Evolutionary conservation across 2,113 vertebrate species (phyloP).

Genomic region (Leptocoma aspasia): DNA sequence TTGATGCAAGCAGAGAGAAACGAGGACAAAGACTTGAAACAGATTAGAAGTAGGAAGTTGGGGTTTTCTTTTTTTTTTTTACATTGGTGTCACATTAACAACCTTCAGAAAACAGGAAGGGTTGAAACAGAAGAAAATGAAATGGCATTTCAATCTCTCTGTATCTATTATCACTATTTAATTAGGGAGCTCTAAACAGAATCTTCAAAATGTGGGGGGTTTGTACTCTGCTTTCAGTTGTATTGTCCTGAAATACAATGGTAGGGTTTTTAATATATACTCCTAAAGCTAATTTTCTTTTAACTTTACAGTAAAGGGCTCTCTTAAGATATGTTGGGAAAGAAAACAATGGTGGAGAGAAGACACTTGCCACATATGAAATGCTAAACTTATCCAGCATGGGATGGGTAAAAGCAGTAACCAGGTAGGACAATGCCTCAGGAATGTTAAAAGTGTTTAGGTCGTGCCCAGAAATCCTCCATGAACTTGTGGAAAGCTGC

Average conservation of each 20-base stretch:
- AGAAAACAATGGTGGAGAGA: not conserved
- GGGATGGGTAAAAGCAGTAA: not conserved
- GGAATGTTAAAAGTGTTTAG: not conserved
- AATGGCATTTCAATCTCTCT: not conserved
- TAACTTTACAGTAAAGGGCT: not conserved
- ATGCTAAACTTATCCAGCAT: not conserved
- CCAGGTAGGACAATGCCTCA: not conserved
- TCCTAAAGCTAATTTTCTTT: not conserved
- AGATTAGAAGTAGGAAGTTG: slow-evolving; percentile 71
- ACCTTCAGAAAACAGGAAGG: slow-evolving; percentile 74
- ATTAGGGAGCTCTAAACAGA: not conserved
- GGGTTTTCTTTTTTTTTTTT: not conserved
- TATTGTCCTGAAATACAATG: not conserved
- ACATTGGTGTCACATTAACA: slow-evolving; percentile 34
- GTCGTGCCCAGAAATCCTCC: not conserved
- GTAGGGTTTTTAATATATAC: not conserved
- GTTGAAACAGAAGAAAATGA: slow-evolving; percentile 21
- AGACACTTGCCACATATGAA: not conserved
- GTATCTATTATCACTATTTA: not conserved
- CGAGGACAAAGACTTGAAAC: slow-evolving; percentile 43
- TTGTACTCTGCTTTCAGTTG: not conserved
- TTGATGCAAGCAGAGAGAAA: slow-evolving; percentile 58
- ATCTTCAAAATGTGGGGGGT: not conserved
- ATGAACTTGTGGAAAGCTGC: not conserved
- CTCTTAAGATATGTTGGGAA: not conserved